Conservation (phyloP, 2,888 invertebrate species). For the Ashinkailepas kermadecensis region DNA sequence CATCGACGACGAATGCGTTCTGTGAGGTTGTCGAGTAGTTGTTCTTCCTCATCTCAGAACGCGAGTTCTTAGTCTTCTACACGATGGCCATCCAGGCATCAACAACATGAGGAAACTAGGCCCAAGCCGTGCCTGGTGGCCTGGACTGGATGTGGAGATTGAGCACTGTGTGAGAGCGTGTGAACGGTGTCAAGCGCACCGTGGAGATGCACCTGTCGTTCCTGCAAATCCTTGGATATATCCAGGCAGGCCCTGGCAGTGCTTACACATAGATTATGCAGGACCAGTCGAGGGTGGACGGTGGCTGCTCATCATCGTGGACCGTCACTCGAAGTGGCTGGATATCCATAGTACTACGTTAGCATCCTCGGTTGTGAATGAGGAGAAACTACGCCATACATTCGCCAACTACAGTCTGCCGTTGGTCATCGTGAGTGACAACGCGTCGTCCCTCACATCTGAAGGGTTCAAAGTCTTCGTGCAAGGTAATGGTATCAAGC, state of each 20-base stretch:
- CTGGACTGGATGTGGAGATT: slow-evolving; percentile 23
- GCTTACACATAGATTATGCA: slow-evolving; percentile 13
- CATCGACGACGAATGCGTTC: neutral
- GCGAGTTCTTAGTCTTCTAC: neutral
- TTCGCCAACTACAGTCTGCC: slow-evolving; percentile 22
- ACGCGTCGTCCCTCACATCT: no score
- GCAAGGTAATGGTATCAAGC: neutral
- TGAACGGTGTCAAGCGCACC: slow-evolving; percentile 2
- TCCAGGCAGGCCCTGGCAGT: slow-evolving; percentile 21
- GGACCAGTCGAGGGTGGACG: slow-evolving; percentile 18
- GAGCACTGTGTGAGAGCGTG: slow-evolving; percentile 4
- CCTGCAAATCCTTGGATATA: slow-evolving; percentile 4
- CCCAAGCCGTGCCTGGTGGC: neutral
- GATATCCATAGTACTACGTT: neutral
- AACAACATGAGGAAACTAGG: slow-evolving; percentile 10
- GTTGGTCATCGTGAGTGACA: slow-evolving; percentile 1
- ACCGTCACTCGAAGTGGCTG: slow-evolving; percentile 23
- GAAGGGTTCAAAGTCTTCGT: neutral
- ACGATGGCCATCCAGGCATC: no score
- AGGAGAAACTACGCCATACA: neutral
- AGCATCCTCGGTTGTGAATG: neutral
- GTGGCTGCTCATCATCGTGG: slow-evolving; percentile 17
- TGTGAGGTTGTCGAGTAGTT: no score
- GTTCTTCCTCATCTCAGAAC: no score
- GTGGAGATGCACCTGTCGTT: neutral